A percentile compares a stretch with the other conserved stretches of the same genome.
These are phyloP conservation scores for Dendrolimus pini DNA, from an alignment of 2,888 invertebrate species.

Conservation along the genomic window DNA sequence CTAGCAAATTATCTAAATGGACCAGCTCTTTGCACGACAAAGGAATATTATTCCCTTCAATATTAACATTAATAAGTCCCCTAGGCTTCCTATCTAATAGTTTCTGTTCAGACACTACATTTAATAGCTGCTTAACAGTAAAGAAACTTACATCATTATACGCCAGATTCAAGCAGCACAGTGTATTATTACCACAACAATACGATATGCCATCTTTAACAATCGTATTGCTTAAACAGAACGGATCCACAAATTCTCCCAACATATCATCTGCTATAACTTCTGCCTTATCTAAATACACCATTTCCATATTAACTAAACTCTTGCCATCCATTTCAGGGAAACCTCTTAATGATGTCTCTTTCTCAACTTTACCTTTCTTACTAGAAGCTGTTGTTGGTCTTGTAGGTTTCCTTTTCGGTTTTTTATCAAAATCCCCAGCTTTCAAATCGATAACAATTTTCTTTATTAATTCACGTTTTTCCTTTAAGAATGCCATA, in stretches of 20 bases:
- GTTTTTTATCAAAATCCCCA: constrained; percentile 21
- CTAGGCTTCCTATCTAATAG: constrained; percentile 25
- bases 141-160: constrained; percentile 39
- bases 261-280: constrained; percentile 21
- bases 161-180: constrained; percentile 41
- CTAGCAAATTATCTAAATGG: constrained; percentile 29
- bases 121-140: constrained; percentile 29
- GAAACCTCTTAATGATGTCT: constrained; percentile 17
- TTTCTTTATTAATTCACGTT: constrained; percentile 18
- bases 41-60: constrained; percentile 50
- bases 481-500: constrained; percentile 29
- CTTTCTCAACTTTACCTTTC: constrained; percentile 24
- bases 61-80: constrained; percentile 38
- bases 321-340: constrained; percentile 16
- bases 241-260: constrained; percentile 35
- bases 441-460: constrained; percentile 21
- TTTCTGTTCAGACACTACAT: constrained; percentile 33
- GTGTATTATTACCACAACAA: constrained; percentile 40
- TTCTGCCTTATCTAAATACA: constrained; percentile 28
- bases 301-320: constrained; percentile 14
- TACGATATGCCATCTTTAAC: constrained; percentile 19
- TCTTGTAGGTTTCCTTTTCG: constrained; percentile 18
- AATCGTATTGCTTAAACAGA: constrained; percentile 19
- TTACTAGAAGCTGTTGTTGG: constrained; percentile 7
- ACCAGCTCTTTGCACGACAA: constrained; percentile 28